A percentile compares a stretch with the other conserved stretches of the same genome.
phyloP scores from a whole-genome alignment of 2,113 vertebrate genomes.

The Ploceus nigricollis region DNA sequence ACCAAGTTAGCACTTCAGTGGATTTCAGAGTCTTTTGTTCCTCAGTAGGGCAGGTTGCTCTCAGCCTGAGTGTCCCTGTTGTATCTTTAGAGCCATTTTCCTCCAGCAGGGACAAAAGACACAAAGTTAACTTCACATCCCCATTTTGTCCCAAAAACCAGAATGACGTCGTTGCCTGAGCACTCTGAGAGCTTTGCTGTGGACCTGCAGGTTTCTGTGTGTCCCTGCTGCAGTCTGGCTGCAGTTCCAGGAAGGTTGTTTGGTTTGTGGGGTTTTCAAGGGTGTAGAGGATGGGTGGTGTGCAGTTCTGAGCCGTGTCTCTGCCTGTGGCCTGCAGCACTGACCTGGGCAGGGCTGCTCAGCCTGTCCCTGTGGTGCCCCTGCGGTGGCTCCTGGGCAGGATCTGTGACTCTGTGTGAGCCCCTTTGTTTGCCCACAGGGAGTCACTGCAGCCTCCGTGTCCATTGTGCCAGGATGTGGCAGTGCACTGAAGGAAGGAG shows the following conservation, averaged over 20 bases:
- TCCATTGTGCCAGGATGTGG: not conserved
- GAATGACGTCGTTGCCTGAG: not conserved
- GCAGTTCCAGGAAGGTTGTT: not conserved
- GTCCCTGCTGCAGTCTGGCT: not conserved
- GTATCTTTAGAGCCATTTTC: not conserved
- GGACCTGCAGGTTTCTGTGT: not conserved
- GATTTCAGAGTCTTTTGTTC: not conserved
- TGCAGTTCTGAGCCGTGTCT: not conserved
- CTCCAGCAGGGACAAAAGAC: not conserved
- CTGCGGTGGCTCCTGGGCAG: not conserved
- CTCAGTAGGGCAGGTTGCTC: not conserved
- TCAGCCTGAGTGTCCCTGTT: not conserved
- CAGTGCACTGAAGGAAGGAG: not conserved
- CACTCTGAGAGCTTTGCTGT: not conserved
- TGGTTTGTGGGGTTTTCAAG: not conserved
- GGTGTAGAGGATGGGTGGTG: not conserved
- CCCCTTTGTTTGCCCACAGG: not conserved
- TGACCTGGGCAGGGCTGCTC: not conserved
- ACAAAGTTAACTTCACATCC: not conserved
- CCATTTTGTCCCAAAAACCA: not conserved
- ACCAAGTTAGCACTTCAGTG: not conserved
- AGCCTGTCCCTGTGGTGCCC: not conserved
- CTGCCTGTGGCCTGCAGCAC: not conserved
- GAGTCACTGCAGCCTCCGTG: slow-evolving; percentile 1
- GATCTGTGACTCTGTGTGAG: not conserved